These are phyloP conservation scores for Etheostoma nigrum DNA, from an alignment of 2,797 vertebrate genomes.

Conservation along the genomic window DNA sequence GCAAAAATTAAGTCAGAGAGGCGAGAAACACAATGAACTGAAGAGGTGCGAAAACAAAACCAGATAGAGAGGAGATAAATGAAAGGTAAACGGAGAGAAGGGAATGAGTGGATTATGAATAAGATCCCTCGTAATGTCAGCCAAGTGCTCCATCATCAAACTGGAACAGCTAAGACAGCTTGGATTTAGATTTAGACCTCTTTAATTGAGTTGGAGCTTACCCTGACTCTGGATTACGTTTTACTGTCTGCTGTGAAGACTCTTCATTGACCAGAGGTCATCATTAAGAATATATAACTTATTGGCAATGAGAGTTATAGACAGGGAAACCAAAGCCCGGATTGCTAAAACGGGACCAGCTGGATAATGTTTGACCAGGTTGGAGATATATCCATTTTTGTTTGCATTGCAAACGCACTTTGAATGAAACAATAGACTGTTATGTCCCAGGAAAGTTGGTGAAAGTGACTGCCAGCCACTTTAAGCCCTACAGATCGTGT, in stretches of 20 bases:
- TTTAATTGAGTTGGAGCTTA: constrained; percentile 73
- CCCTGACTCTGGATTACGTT: constrained; percentile 62
- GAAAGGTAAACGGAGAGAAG: constrained; percentile 47
- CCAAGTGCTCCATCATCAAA: constrained; percentile 70
- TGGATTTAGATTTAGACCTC: constrained; percentile 74
- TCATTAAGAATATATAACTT: constrained; percentile 69
- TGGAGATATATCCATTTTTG: constrained; percentile 45
- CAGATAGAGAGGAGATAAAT: constrained; percentile 48
- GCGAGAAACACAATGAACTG: constrained; percentile 23
- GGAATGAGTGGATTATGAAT: constrained; percentile 54
- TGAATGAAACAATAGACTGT: constrained; percentile 58
- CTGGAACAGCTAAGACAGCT: constrained; percentile 72
- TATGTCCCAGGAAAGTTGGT: constrained; percentile 48
- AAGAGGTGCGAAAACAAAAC: constrained; percentile 45
- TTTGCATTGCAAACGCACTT: constrained; percentile 36
- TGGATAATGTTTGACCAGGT: constrained; percentile 55
- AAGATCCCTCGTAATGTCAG: constrained; percentile 62
- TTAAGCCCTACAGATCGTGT: constrained; percentile 52
- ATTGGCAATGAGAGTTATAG: constrained; percentile 60
- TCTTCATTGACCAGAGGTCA: constrained; percentile 71
- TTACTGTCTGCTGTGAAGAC: constrained; percentile 69
- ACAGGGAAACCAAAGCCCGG: constrained; percentile 57
- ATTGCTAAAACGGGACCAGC: constrained; percentile 68
- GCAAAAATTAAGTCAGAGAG: not conserved
- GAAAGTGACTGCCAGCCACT: constrained; percentile 44